Evolutionary conservation across 2,797 vertebrate species (phyloP).

Genomic region (Liasis olivaceus): DNA sequence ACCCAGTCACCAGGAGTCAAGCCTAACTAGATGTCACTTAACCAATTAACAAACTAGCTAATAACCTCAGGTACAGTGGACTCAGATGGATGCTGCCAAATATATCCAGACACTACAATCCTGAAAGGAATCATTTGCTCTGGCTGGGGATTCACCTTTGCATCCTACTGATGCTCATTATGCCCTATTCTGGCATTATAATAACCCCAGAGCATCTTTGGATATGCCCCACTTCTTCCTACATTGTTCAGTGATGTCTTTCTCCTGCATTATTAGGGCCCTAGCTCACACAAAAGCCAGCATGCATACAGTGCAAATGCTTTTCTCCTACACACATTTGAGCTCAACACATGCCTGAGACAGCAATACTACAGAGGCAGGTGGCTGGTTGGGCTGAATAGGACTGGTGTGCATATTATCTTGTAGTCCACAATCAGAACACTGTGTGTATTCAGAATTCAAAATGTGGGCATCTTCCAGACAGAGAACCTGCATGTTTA

Average conservation of each 20-base stretch:
- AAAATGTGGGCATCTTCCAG: neutral
- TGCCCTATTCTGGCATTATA: neutral
- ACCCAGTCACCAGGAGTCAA: neutral
- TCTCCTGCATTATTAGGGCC: neutral
- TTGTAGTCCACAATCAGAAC: neutral
- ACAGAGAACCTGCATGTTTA: neutral
- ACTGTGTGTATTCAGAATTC: neutral
- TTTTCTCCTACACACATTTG: neutral
- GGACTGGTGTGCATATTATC: neutral
- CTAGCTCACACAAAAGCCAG: neutral
- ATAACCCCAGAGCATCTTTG: neutral
- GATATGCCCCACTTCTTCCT: neutral
- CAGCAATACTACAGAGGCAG: neutral
- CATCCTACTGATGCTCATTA: neutral
- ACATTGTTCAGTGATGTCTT: neutral
- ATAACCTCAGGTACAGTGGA: neutral
- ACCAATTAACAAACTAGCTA: neutral
- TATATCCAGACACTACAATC: neutral
- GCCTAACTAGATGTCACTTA: neutral
- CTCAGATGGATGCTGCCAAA: neutral
- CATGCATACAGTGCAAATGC: neutral
- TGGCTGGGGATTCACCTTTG: neutral
- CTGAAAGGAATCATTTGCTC: neutral
- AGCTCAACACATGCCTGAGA: neutral
- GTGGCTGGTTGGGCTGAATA: neutral